Base-by-base conservation (phyloP, 2,888 invertebrate genomes). In the Pachycephus smyrnensis region DNA sequence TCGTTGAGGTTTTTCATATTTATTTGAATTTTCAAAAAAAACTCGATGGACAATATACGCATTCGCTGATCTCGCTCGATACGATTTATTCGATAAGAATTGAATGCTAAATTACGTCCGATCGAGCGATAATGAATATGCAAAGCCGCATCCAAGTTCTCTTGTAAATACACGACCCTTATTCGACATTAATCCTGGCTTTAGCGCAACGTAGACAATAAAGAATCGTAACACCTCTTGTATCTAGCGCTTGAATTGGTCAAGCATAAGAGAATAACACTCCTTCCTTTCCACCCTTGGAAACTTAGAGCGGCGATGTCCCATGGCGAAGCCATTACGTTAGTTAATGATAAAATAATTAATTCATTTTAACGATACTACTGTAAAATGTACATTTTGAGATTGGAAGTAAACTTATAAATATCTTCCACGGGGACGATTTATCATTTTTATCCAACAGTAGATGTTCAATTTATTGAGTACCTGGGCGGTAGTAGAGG, bases 391-490 rank as follows among this genome's bases (percentile, higher is more conserved):
- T 89, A 89, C 84, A 89, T 88, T 92, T 92, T 90, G 88, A 91
- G 90, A 90, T 88, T 91, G 91, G 92, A 92, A 92, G 92, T 91
- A 92, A 91, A 91, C 89, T 90, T 91, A 90, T 86, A 83, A 86
- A 91, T 88, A 92, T 91, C 92, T 92, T 92, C 91, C 91, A 90
- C 69, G 73, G 31, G 71, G 15, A 55, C 55, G 55, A 55, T 55
- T 55, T 23, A 23, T 55, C 23, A 55, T 55, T 55, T 55, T 55
- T 23, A 23, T 55, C 55, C 55, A 55, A 55, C 23, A 55, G 55
- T 55, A 55, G 23, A 9, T 23, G 55, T 55, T 55, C 6, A 1
- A 23, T 55, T 55, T 23, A 55, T 9, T 55, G 2, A 55, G 23
- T 15, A 55, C 1, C 23, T 55, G 55, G 55, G 9, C 55, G 55